phyloP scores from a whole-genome alignment of 2,113 vertebrate species.

The Telmatochromis sp. region DNA sequence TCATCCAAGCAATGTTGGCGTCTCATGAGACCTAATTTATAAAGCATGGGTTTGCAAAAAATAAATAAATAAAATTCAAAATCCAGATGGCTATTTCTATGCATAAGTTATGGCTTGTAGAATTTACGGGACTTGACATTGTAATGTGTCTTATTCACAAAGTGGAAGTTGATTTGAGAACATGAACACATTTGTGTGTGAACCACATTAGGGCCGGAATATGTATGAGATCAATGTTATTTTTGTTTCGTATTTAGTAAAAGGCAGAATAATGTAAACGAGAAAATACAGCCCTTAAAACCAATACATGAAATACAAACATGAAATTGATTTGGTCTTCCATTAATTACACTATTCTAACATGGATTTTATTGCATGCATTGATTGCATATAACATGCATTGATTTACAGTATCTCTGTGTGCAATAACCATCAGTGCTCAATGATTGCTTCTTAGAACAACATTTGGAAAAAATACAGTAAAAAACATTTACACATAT shows the following conservation, averaged over 20 bases:
- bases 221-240: not conserved
- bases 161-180: not conserved
- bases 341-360: not conserved
- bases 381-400: not conserved
- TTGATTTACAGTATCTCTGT: not conserved
- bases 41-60: not conserved
- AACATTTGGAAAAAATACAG: not conserved
- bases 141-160: not conserved
- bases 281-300: not conserved
- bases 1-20: not conserved
- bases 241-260: not conserved
- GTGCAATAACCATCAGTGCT: not conserved
- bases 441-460: not conserved
- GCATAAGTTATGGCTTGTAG: not conserved
- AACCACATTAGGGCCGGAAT: not conserved
- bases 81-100: not conserved
- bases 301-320: not conserved
- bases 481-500: not conserved
- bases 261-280: not conserved
- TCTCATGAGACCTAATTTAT: constrained; percentile 38
- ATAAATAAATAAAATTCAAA: not conserved
- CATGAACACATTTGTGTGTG: not conserved
- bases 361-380: not conserved
- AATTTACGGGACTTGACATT: not conserved
- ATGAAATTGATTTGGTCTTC: not conserved